Percentiles rank a stretch among this genome's conserved stretches.
These are phyloP conservation scores for Allygus modestus DNA, from an alignment of 2,888 invertebrate species.

Conservation along the genomic window DNA sequence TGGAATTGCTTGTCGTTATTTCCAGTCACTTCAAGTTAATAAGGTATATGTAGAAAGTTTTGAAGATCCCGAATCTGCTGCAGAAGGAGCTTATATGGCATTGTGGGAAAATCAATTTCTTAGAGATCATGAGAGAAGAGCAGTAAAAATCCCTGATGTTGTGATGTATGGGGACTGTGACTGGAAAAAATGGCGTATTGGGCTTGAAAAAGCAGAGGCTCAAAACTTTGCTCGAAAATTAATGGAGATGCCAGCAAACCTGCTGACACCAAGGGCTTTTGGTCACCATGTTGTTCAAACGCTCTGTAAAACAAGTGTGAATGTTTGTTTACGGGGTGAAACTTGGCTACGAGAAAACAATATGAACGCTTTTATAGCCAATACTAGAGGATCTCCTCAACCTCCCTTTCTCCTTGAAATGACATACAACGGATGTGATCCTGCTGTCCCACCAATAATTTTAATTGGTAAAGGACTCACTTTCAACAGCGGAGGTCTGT, in stretches of 20 bases:
- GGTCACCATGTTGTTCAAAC: conserved; percentile 82
- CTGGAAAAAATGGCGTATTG: conserved; percentile 84
- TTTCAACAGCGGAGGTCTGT: conserved; percentile 86
- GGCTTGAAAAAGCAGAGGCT: conserved; percentile 84
- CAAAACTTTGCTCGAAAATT: conserved; percentile 88
- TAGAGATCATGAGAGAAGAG: conserved; percentile 72
- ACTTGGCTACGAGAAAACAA: conserved; percentile 88
- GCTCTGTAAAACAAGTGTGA: conserved; percentile 77
- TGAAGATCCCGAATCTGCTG: conserved; percentile 87
- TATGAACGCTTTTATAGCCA: conserved; percentile 89
- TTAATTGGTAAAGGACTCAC: conserved; percentile 85
- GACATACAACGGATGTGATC: conserved; percentile 81
- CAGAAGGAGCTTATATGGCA: conserved; percentile 85
- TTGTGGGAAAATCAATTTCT: conserved; percentile 85
- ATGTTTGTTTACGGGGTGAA: conserved; percentile 81
- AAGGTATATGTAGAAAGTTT: conserved; percentile 85
- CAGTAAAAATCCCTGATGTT: conserved; percentile 74
- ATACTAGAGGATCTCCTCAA: conserved; percentile 86
- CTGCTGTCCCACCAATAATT: conserved; percentile 82
- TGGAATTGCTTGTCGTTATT: conserved; percentile 79
- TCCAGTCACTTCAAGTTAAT: conserved; percentile 77
- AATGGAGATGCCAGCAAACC: conserved; percentile 89
- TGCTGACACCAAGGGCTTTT: conserved; percentile 88
- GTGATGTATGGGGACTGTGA: conserved; percentile 82
- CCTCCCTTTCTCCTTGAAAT: conserved; percentile 89